These are phyloP conservation scores for Lamproptera curius DNA, from an alignment of 2,888 invertebrate species.

Conservation along the genomic window DNA sequence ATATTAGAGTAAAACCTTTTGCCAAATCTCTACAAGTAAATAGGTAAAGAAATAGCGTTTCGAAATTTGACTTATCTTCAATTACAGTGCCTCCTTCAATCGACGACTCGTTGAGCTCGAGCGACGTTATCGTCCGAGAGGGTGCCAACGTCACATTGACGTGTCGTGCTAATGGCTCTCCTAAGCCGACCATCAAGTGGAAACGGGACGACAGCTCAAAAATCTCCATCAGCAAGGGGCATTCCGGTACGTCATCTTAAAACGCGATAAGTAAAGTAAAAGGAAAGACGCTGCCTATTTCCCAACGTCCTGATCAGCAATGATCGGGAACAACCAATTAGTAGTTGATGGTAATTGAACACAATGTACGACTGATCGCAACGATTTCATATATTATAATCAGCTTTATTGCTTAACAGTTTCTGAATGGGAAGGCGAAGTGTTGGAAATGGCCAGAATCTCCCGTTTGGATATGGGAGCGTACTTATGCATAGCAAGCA, in stretches of 20 bases:
- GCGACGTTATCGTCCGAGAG: conserved; percentile 94
- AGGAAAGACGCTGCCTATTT: conserved; percentile 26
- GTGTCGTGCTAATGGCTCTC: conserved; percentile 93
- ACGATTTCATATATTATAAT: no score
- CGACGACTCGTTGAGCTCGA: conserved; percentile 93
- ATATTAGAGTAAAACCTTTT: no score
- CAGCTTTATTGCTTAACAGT: conserved; percentile 81
- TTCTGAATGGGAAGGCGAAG: conserved; percentile 90
- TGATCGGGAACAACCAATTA: no score
- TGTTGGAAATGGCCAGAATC: conserved; percentile 89
- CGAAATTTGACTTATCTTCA: conserved; percentile 39
- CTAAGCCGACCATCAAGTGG: conserved; percentile 93
- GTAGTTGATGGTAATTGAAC: no score
- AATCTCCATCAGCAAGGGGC: conserved; percentile 91
- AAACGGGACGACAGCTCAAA: conserved; percentile 92
- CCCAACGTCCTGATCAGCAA: no score
- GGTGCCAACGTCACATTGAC: conserved; percentile 92
- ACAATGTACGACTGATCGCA: no score
- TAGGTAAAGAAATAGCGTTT: conserved; percentile 14
- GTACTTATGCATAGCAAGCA: conserved; percentile 94
- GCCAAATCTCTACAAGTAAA: no score
- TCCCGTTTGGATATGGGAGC: conserved; percentile 94
- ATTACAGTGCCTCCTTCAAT: conserved; percentile 93
- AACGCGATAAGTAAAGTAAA: conserved; percentile 21
- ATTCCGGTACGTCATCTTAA: conserved; percentile 78